Percentiles rank a stretch among this genome's conserved stretches.
Evolutionary conservation across 2,113 vertebrate genomes (phyloP).

Genomic region (Dasyprocta punctata): DNA sequence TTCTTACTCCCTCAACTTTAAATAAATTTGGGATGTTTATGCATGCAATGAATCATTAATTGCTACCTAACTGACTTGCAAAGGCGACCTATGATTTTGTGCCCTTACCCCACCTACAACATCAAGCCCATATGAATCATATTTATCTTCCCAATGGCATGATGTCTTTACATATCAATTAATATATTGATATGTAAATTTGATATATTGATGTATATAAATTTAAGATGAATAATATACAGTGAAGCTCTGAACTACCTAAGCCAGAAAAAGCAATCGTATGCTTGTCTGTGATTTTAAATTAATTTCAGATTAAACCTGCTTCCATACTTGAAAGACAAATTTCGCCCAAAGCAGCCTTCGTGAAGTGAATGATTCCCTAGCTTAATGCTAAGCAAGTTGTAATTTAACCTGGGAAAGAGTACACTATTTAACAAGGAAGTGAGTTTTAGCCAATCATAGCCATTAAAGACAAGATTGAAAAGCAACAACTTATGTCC

Average conservation of each 20-base stretch:
- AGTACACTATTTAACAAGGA: neutral
- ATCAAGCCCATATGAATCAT: neutral
- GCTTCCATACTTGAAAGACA: neutral
- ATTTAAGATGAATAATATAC: conserved; percentile 48
- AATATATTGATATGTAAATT: too few species aligned
- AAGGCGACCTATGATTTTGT: neutral
- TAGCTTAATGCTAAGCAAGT: neutral
- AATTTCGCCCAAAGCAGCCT: neutral
- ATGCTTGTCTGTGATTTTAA: neutral
- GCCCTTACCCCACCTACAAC: neutral
- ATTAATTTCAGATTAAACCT: neutral
- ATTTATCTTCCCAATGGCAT: conserved; percentile 24
- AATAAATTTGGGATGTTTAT: conserved; percentile 29
- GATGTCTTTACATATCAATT: too few species aligned
- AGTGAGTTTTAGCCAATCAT: neutral
- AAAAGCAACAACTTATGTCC: neutral
- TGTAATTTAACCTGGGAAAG: neutral
- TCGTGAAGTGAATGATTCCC: too few species aligned
- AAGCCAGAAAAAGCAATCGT: neutral
- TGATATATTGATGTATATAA: too few species aligned
- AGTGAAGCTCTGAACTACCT: neutral
- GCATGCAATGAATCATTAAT: conserved; percentile 25
- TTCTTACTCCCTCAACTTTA: neutral
- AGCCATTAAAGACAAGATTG: neutral
- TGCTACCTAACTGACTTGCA: neutral